A percentile compares a stretch with the other conserved stretches of the same genome.
These are phyloP conservation scores for Plestiodon gilberti DNA, from an alignment of 2,113 vertebrate genomes.

Conservation along the genomic window DNA sequence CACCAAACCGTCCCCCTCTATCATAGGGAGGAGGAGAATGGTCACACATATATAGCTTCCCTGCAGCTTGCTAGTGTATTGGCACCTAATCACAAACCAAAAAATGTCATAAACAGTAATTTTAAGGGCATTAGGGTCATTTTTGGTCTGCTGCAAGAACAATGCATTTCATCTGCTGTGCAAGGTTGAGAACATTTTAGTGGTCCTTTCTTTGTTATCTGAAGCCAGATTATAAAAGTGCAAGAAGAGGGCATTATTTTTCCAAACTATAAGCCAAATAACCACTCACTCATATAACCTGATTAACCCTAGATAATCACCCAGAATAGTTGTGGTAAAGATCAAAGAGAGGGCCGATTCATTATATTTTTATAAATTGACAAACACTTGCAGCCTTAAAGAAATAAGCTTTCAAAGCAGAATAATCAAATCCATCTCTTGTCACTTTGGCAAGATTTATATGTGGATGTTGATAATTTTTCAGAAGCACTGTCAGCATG, in stretches of 20 bases:
- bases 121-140: neutral
- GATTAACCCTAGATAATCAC: slow-evolving; percentile 44
- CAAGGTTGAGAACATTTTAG: neutral
- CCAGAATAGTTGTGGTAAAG: slow-evolving; percentile 28
- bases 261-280: slow-evolving; percentile 32
- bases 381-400: slow-evolving; percentile 43
- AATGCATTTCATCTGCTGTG: neutral
- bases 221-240: slow-evolving; percentile 16
- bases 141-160: neutral
- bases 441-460: slow-evolving; percentile 62
- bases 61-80: no score
- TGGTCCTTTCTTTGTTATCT: neutral
- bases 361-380: slow-evolving; percentile 62
- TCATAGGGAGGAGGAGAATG: no score
- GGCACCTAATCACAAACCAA: neutral
- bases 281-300: slow-evolving; percentile 48
- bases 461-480: slow-evolving; percentile 56
- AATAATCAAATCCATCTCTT: slow-evolving; percentile 65
- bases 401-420: slow-evolving; percentile 58
- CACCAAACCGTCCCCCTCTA: no score
- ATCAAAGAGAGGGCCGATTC: slow-evolving; percentile 43
- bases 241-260: slow-evolving; percentile 3
- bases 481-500: slow-evolving; percentile 56
- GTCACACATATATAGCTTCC: no score
- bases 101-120: neutral